phyloP scores from a whole-genome alignment of 2,113 vertebrate species.

The Stigmatopora argus region DNA sequence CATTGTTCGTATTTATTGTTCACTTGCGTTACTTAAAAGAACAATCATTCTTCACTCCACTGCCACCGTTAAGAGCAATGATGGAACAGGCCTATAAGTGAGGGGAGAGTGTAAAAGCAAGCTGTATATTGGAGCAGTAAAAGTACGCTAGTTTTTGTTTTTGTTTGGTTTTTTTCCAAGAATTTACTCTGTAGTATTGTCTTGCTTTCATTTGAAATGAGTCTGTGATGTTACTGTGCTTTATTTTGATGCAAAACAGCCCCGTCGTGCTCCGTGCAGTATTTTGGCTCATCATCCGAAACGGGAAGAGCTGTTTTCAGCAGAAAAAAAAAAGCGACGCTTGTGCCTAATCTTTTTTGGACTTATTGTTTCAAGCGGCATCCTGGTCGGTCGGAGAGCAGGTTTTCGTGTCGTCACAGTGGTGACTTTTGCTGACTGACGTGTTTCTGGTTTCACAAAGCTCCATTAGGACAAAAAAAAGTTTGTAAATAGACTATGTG shows the following conservation, averaged over 20 bases:
- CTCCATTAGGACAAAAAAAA: conserved; percentile 19
- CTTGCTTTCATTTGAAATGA: conserved; percentile 77
- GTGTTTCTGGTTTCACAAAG: conserved; percentile 46
- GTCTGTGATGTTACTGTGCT: conserved; percentile 75
- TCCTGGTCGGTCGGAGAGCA: conserved; percentile 23
- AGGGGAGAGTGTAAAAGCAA: conserved; percentile 51
- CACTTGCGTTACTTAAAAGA: conserved; percentile 92
- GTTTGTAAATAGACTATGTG: conserved; percentile 55
- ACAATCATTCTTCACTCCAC: conserved; percentile 77
- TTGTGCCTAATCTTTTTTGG: conserved; percentile 58
- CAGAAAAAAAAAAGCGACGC: conserved; percentile 23
- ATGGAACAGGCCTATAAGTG: conserved; percentile 8
- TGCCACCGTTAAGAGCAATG: conserved; percentile 55
- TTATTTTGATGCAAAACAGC: conserved; percentile 64
- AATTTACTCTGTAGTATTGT: conserved; percentile 80
- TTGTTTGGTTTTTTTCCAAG: conserved; percentile 71
- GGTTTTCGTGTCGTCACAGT: conserved; percentile 31
- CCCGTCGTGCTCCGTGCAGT: conserved; percentile 46
- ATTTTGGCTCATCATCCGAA: conserved; percentile 32
- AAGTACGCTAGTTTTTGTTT: conserved; percentile 60
- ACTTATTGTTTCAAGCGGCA: conserved; percentile 43
- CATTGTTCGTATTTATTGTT: conserved; percentile 99
- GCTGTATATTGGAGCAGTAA: conserved; percentile 76
- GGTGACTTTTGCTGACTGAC: conserved; percentile 8
- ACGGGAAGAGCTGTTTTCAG: conserved; percentile 43